Evolutionary conservation across 2,797 vertebrate species (phyloP).

Genomic region (Erpetoichthys calabaricus): DNA sequence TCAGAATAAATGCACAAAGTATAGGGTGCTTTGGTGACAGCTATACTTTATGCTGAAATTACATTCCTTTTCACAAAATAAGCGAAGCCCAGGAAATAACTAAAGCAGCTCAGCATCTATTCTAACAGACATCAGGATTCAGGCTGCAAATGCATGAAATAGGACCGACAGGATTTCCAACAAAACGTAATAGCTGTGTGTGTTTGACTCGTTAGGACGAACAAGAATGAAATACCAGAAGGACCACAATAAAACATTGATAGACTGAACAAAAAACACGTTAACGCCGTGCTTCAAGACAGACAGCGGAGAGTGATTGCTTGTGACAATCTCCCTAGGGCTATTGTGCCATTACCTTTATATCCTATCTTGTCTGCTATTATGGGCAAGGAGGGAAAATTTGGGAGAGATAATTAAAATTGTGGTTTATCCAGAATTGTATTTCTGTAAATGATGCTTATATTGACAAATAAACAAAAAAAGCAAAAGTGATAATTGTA

Average conservation of each 20-base stretch:
- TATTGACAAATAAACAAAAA: constrained; percentile 32
- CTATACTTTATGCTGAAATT: constrained; percentile 77
- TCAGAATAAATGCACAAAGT: constrained; percentile 64
- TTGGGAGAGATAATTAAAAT: constrained; percentile 91
- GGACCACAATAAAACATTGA: constrained; percentile 78
- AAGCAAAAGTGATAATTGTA: constrained; percentile 3
- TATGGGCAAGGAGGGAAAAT: constrained; percentile 94
- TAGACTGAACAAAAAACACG: constrained; percentile 92
- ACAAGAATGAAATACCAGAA: constrained; percentile 86
- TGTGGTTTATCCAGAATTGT: constrained; percentile 42
- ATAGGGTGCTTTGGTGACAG: constrained; percentile 57
- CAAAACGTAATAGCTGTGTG: constrained; percentile 66
- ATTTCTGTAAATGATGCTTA: constrained; percentile 37
- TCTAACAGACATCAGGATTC: constrained; percentile 85
- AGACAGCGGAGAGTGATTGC: constrained; percentile 82
- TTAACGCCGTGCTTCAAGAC: constrained; percentile 97
- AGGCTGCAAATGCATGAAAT: constrained; percentile 87
- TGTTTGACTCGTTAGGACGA: constrained; percentile 73
- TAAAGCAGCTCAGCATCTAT: constrained; percentile 81
- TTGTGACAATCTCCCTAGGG: constrained; percentile 94
- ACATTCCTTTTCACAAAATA: constrained; percentile 84
- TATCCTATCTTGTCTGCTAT: constrained; percentile 99
- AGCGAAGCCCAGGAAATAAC: constrained; percentile 75
- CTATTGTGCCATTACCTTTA: constrained; percentile 97
- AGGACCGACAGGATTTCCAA: constrained; percentile 68